Base-by-base conservation (phyloP, 2,113 vertebrate genomes). In the Solea senegalensis region DNA sequence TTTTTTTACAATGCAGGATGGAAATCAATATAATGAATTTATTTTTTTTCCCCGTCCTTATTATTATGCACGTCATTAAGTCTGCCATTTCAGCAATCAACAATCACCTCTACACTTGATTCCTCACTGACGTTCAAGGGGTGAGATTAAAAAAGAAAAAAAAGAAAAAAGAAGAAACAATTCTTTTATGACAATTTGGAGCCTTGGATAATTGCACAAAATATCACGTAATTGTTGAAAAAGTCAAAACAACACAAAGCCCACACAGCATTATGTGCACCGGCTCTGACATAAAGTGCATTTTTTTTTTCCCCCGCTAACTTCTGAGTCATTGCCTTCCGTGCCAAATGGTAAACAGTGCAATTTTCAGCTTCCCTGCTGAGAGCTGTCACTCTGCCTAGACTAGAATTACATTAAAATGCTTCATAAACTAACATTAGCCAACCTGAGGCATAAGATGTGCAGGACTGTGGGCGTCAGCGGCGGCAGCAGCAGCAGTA, bases 191-290 rank as follows among this genome's bases (percentile, higher is more conserved):
- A 84, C 81, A 83, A 86, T 86, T 85, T 82, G 73, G 69, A 84
- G 69, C 80, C 64, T 78, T 59, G 49, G 78, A 87, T 90, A 90
- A 92, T 90, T 90, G 83, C 83, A 65, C 77, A 64, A 88, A 90
- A 88, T 90, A 79, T 86, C 83, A 87, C 75, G 65, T 81, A 86
- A 88, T 88, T 91, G 88, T 82, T 65, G 72, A 62, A 81, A 86
- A 81, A 85, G 77, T 90, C 85, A 89, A 86, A 92, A 89, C 82
- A 87, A 91, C 85, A 81, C 26, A 50, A 70, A 82, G 72, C 85
- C 83, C 75, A 90, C 83, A 76, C 80, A 74, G 66, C 76, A 77
- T 87, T 86, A 80, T 76, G 79, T 64, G 80, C 71, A 72, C 69
- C 7, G 4, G 16, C 74, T 76, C 53, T 85, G 75, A 89, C 79